phyloP scores from a whole-genome alignment of 2,113 vertebrate genomes.

The Corynorhinus townsendii region DNA sequence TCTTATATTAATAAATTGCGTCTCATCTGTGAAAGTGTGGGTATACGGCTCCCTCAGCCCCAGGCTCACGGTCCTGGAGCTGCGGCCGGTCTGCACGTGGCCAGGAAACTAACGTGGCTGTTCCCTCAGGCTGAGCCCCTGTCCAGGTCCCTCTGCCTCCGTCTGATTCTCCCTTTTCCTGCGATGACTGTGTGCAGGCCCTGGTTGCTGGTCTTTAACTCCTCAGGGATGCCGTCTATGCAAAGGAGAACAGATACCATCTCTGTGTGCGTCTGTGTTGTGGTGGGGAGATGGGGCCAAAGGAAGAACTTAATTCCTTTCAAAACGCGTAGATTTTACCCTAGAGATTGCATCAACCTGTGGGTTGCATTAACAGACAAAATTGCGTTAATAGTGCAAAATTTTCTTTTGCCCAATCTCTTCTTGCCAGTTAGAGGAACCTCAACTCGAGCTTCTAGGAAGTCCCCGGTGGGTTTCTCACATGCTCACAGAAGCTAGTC shows the following conservation, averaged over 20 bases:
- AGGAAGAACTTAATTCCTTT: background rate
- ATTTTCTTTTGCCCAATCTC: background rate
- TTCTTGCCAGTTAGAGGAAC: background rate
- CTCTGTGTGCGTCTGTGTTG: background rate
- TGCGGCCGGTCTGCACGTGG: background rate
- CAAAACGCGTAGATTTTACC: background rate
- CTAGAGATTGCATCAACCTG: background rate
- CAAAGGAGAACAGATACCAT: background rate
- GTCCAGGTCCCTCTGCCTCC: constrained; percentile 8
- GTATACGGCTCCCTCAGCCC: constrained; percentile 65
- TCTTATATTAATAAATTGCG: constrained; percentile 75
- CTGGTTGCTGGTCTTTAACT: constrained; percentile 41
- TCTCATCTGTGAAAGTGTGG: constrained; percentile 75
- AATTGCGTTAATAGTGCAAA: background rate
- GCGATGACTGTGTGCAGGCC: background rate
- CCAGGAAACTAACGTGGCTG: background rate
- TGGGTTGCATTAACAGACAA: too few species aligned
- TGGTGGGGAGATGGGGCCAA: background rate
- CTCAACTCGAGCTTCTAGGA: background rate
- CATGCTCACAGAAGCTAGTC: background rate
- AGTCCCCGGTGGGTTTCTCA: background rate
- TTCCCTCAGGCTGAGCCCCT: background rate
- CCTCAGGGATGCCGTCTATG: background rate
- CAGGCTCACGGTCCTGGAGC: background rate
- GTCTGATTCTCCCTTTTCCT: background rate